A percentile compares a stretch with the other conserved stretches of the same genome.
Conservation (phyloP, 2,113 vertebrate species). For the Ciconia boyciana region DNA sequence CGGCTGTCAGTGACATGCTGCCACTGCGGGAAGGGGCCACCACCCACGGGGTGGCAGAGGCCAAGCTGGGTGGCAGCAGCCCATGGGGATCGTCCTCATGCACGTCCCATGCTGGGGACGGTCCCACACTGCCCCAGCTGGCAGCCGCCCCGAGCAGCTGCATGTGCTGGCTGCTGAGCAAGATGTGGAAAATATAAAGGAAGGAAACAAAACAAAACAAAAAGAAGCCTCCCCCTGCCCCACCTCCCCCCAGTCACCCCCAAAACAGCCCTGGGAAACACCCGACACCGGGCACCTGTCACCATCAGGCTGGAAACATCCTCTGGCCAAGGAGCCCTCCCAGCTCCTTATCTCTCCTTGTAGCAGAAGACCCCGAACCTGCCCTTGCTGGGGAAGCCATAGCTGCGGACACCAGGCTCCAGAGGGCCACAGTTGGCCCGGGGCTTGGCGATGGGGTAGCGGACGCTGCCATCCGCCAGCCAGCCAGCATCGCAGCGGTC, state of each 20-base stretch:
- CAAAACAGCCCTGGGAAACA: slow-evolving; percentile 18
- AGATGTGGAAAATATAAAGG: neutral
- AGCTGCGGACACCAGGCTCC: slow-evolving; percentile 84
- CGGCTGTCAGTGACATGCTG: neutral
- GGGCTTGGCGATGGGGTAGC: slow-evolving; percentile 83
- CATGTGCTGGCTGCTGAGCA: neutral
- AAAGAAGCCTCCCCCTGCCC: neutral
- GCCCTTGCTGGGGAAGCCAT: slow-evolving; percentile 79
- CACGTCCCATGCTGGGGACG: neutral
- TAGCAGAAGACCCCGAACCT: slow-evolving; percentile 89
- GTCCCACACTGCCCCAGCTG: neutral
- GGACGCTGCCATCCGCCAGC: slow-evolving; percentile 88
- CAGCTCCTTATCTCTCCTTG: slow-evolving; percentile 45
- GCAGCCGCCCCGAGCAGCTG: neutral
- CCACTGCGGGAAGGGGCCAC: neutral
- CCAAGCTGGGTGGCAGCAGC: neutral
- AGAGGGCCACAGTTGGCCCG: slow-evolving; percentile 79
- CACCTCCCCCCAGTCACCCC: neutral
- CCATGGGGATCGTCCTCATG: neutral
- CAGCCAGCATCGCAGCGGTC: slow-evolving; percentile 89
- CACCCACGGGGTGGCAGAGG: neutral
- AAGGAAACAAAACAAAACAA: slow-evolving; percentile 31
- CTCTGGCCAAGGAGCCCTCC: neutral
- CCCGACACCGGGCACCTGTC: neutral
- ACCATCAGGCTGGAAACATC: neutral